Evolutionary conservation across 1,140 invertebrate genomes (phyloP), one percentile per base, ranked within the genome.

Genomic region (Bombus vancouverensis): DNA sequence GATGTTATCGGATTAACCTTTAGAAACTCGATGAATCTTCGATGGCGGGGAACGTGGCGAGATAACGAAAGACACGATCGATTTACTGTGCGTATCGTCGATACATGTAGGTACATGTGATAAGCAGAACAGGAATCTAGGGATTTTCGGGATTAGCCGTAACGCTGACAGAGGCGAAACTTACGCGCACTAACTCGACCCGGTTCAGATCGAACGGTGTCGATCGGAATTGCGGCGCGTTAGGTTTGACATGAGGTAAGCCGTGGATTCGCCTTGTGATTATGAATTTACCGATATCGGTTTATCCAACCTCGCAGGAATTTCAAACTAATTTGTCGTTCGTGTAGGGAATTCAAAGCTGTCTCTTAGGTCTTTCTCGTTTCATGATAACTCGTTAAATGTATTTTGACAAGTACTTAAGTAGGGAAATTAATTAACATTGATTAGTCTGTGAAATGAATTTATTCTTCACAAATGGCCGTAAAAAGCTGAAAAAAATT

Each of bases 141-240:
- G 62, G 77, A 79, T 79, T 62, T 68, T 34, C 32, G 5, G 62
- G 77, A 79, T 79, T 79, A 79, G 2, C 62, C 9, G 22, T 44
- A 79, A 79, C 77, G 62, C 77, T 47, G 77, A 68, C 77, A 68
- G 42, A 66, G 37, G 42, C n/a, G n/a, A 44, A 78, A 78, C 59
- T 78, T 78, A 78, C 44, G 39, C 76, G 76, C 37, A 37, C 22
- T 13, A 66, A 59, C 42, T 66, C 62, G 28, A 13, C 34, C 28
- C 34, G 68, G 39, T n/a, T 44, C 59, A 59, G 59, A 78, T 79
- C 77, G 53, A 79, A 68, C 77, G 39, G 65, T 37, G 39, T 44
- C 62, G 77, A 79, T 68, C 65, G 77, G 25, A 44, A 79, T 79
- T 79, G 59, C 76, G 62, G 44, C 62, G 28, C 42, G 77, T 59